Evolutionary conservation across 2,113 vertebrate species (phyloP).

Genomic region (Redunca redunca): DNA sequence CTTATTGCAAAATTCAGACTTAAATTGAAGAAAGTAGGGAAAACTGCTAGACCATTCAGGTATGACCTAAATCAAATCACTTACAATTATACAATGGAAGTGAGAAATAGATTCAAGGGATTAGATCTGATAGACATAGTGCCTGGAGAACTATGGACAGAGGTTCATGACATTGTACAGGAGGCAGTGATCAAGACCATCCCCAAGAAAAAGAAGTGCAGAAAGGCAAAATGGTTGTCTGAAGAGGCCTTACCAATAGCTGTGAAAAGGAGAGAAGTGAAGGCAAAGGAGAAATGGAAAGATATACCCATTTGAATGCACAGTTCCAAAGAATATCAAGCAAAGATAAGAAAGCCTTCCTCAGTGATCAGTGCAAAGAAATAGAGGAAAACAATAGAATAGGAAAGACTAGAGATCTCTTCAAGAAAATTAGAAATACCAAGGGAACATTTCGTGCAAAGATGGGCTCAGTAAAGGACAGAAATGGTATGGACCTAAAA

Average conservation of each 20-base stretch:
- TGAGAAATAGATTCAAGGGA: not conserved
- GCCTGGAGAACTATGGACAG: not conserved
- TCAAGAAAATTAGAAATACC: not conserved
- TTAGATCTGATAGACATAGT: not conserved
- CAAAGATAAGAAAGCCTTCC: not conserved
- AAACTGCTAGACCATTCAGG: not conserved
- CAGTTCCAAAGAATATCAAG: not conserved
- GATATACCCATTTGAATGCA: not conserved
- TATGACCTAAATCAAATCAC: not conserved
- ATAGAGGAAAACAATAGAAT: not conserved
- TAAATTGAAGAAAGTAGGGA: not conserved
- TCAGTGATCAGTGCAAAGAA: not conserved
- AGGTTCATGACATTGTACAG: not conserved
- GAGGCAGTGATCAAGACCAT: not conserved
- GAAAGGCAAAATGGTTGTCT: not conserved
- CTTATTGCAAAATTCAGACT: not conserved
- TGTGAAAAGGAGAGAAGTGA: not conserved
- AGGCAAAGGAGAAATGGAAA: not conserved
- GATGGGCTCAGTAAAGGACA: not conserved
- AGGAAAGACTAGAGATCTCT: not conserved
- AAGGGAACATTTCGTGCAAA: not conserved
- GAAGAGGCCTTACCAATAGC: not conserved
- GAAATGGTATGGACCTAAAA: not conserved
- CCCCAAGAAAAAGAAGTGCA: not conserved
- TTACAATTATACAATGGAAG: not conserved